A percentile compares a stretch with the other conserved stretches of the same genome.
These are phyloP conservation scores for Theonella swinhoei DNA, from an alignment of 37 sponge, comb jelly and placozoan species.

Conservation along the genomic window DNA sequence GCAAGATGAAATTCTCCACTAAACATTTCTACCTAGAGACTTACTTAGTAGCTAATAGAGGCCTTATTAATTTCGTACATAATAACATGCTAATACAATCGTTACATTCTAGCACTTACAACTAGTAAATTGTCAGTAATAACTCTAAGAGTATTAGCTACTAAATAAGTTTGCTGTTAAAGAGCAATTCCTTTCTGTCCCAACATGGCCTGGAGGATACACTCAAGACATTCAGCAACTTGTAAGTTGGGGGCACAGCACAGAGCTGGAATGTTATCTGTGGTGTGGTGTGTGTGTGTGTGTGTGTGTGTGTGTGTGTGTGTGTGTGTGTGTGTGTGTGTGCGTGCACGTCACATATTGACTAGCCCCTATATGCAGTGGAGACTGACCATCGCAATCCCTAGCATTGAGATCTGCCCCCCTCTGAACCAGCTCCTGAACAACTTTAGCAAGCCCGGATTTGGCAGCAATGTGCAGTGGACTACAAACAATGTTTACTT, in stretches of 20 bases:
- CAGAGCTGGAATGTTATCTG: conserved; percentile 69
- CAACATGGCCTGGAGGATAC: conserved; percentile 78
- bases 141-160: too few species aligned
- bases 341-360: too few species aligned
- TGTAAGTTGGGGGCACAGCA: conserved; percentile 68
- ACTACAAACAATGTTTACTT: too few species aligned
- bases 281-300: neutral
- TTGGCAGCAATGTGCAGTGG: conserved; percentile 86
- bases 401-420: conserved; percentile 66
- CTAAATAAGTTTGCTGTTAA: neutral
- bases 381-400: conserved; percentile 68
- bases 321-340: too few species aligned
- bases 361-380: too few species aligned
- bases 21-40: too few species aligned
- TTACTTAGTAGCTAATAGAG: neutral
- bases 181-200: conserved; percentile 42
- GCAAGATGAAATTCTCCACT: conserved; percentile 69
- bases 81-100: too few species aligned
- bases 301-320: neutral
- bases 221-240: conserved; percentile 76
- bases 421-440: conserved; percentile 67
- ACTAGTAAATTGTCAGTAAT: too few species aligned
- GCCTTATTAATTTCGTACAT: too few species aligned
- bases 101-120: too few species aligned
- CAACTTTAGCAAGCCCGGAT: conserved; percentile 72